Percentiles rank a stretch among this genome's conserved stretches.
Evolutionary conservation across 2,113 vertebrate species (phyloP).

Genomic region (Atherinomorus stipes): DNA sequence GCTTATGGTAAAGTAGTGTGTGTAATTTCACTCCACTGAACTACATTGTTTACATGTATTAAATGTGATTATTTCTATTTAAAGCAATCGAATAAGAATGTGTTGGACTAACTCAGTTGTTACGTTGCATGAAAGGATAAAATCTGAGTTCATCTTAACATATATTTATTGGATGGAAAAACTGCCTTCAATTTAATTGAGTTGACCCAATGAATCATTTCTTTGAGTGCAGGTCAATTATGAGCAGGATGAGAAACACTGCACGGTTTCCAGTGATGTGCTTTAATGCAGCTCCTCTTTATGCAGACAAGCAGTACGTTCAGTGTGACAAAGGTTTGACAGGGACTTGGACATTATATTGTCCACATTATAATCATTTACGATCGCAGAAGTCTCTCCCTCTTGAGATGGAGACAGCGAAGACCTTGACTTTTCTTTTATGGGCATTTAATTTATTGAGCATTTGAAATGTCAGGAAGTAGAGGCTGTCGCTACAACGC

Average conservation of each 20-base stretch:
- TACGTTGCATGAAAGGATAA: too few relatives aligned
- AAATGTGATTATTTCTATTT: too few relatives aligned
- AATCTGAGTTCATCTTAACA: too few relatives aligned
- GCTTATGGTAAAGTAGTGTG: too few relatives aligned
- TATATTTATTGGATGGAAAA: too few relatives aligned
- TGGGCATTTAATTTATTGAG: constrained; percentile 63
- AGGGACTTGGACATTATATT: constrained; percentile 39
- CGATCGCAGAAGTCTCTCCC: constrained; percentile 18
- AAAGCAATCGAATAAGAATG: too few relatives aligned
- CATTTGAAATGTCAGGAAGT: constrained; percentile 45
- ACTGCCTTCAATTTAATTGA: too few relatives aligned
- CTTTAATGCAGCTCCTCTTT: constrained; percentile 1
- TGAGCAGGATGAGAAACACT: neutral
- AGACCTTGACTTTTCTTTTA: constrained; percentile 64
- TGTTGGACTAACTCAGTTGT: too few relatives aligned
- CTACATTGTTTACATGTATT: too few relatives aligned
- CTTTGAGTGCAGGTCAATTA: too few relatives aligned
- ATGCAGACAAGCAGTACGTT: constrained; percentile 13
- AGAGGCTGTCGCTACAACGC: constrained; percentile 38
- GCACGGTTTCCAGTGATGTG: neutral
- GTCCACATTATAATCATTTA: constrained; percentile 54
- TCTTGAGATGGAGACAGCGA: constrained; percentile 12
- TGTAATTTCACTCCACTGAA: too few relatives aligned
- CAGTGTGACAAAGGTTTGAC: constrained; percentile 41
- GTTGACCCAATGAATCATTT: too few relatives aligned